Percentiles rank a stretch among this genome's conserved stretches.
phyloP scores from a whole-genome alignment of 2,888 invertebrate genomes.

The Cacoxenus indagator region DNA sequence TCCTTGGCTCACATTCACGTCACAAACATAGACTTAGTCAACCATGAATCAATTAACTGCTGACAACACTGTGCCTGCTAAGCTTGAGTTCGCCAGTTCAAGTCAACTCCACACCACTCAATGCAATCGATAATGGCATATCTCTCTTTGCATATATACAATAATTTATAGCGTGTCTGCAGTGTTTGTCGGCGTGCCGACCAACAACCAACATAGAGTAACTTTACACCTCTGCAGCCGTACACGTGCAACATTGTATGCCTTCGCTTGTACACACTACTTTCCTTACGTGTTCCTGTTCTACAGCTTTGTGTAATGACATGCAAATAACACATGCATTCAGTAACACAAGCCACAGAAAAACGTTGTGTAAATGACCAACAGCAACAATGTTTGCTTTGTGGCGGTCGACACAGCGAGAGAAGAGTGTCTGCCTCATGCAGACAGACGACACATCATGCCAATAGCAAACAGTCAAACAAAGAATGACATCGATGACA shows the following conservation, averaged over 20 bases:
- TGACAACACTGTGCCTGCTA: not conserved
- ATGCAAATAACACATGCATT: conserved; percentile 55
- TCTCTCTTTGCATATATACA: conserved; percentile 52
- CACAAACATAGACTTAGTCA: not conserved
- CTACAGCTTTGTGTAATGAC: conserved; percentile 57
- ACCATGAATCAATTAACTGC: conserved; percentile 1
- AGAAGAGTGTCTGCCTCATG: not conserved
- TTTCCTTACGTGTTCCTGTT: no score
- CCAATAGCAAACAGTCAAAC: not conserved
- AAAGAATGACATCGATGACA: not conserved
- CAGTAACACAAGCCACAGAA: conserved; percentile 40
- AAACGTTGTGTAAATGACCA: conserved; percentile 33
- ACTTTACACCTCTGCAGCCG: not conserved
- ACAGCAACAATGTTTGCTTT: not conserved
- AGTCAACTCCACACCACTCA: not conserved
- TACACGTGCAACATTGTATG: not conserved
- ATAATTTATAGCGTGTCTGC: conserved; percentile 54
- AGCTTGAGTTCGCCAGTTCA: no score
- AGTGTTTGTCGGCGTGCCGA: conserved; percentile 50
- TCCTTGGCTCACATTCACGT: not conserved
- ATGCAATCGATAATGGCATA: conserved; percentile 21
- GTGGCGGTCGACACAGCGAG: not conserved
- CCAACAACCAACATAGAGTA: conserved; percentile 30
- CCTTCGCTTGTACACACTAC: no score
- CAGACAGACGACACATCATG: not conserved